These are phyloP conservation scores for Alectoris magna DNA, from an alignment of 2,797 vertebrate genomes.

Conservation along the genomic window DNA sequence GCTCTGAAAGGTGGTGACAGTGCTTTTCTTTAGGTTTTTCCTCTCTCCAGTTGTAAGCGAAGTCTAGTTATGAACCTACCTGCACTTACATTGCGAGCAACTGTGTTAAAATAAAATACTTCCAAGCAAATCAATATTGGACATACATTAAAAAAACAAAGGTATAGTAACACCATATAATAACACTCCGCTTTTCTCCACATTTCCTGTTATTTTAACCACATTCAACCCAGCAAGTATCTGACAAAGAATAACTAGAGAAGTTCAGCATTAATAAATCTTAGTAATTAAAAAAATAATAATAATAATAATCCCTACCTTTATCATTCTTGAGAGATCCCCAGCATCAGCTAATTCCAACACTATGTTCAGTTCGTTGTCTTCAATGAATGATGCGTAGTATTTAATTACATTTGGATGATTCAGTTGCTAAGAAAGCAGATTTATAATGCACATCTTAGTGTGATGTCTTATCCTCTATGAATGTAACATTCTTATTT, in stretches of 20 bases:
- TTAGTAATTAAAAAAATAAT: not conserved
- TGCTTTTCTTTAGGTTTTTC: not conserved
- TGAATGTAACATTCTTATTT: not conserved
- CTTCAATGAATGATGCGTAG: constrained; percentile 97
- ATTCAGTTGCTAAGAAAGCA: constrained; percentile 91
- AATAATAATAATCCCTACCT: constrained; percentile 80
- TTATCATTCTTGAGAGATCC: constrained; percentile 98
- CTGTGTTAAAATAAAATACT: not conserved
- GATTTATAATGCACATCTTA: constrained; percentile 6
- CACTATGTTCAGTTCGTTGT: constrained; percentile 98
- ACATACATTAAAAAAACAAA: not conserved
- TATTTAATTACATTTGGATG: constrained; percentile 99
- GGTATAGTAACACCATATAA: too few relatives aligned
- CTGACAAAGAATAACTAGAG: not conserved
- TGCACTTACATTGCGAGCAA: not conserved
- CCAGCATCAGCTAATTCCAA: constrained; percentile 97
- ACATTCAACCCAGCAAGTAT: not conserved
- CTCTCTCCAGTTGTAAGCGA: not conserved
- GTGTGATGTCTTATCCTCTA: not conserved
- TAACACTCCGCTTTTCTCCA: not conserved
- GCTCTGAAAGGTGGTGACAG: not conserved
- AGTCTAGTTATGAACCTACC: not conserved
- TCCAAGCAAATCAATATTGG: not conserved
- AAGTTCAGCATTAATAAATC: accelerated
- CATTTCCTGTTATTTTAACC: not conserved